Conservation (phyloP, 2,888 invertebrate species). For the Caenorhabditis wallacei region DNA sequence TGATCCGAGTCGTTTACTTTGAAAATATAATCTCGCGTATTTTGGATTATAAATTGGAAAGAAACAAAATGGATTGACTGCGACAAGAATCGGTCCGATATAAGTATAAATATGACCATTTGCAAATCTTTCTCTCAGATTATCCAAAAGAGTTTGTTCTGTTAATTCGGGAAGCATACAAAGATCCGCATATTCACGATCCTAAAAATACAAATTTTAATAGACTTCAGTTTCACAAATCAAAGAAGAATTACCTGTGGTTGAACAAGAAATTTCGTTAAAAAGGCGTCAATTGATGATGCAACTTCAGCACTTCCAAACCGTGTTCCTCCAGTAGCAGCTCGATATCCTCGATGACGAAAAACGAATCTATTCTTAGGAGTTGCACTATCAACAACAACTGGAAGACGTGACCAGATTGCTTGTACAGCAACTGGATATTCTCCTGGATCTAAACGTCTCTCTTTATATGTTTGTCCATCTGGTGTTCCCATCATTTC, state of each 20-base stretch:
- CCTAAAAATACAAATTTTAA: conserved; percentile 85
- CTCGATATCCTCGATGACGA: conserved; percentile 70
- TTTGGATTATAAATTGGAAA: conserved; percentile 98
- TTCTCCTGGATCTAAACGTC: conserved; percentile 89
- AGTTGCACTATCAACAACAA: conserved; percentile 62
- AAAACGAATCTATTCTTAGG: conserved; percentile 76
- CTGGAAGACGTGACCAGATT: conserved; percentile 72
- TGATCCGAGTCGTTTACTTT: conserved; percentile 93
- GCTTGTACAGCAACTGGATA: conserved; percentile 85
- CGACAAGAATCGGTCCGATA: conserved; percentile 93
- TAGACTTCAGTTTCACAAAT: neutral
- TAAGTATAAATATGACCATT: conserved; percentile 95
- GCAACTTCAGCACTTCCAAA: conserved; percentile 87
- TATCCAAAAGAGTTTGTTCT: conserved; percentile 93
- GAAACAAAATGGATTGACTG: conserved; percentile 92
- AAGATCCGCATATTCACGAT: conserved; percentile 95
- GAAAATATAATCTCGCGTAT: conserved; percentile 93
- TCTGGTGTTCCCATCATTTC: conserved; percentile 83
- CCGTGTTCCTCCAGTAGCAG: conserved; percentile 85
- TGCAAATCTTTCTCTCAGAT: conserved; percentile 89
- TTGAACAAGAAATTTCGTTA: conserved; percentile 94
- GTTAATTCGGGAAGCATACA: conserved; percentile 96
- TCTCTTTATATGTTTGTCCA: conserved; percentile 90
- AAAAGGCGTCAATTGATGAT: conserved; percentile 91
- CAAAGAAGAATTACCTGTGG: conserved; percentile 85